Percentiles rank a stretch among this genome's conserved stretches.
These are phyloP conservation scores for Oryzias dopingdopingensis DNA, from an alignment of 2,797 vertebrate genomes.

Conservation along the genomic window DNA sequence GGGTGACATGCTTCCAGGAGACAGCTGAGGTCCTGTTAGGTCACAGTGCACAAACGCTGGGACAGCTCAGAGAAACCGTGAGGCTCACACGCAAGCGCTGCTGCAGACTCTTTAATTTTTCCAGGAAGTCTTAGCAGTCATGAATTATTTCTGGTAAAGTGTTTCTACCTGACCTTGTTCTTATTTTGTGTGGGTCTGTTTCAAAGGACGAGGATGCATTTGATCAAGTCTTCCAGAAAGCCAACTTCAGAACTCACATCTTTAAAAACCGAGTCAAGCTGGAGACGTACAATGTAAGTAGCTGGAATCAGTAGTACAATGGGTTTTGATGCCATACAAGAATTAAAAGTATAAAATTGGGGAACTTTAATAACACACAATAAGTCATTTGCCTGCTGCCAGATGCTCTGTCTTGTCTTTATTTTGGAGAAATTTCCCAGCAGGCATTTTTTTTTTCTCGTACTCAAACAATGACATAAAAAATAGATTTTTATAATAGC, in stretches of 20 bases:
- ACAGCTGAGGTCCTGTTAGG: slow-evolving; percentile 89
- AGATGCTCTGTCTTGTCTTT: slow-evolving; percentile 1
- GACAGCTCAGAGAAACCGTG: slow-evolving; percentile 89
- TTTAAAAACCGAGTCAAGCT: slow-evolving; percentile 90
- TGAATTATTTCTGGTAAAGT: slow-evolving; percentile 26
- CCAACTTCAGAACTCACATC: slow-evolving; percentile 84
- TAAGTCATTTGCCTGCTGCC: slow-evolving; percentile 34
- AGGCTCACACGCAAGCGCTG: slow-evolving; percentile 40
- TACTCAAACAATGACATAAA: slow-evolving; percentile 21
- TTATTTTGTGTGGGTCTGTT: slow-evolving; percentile 19
- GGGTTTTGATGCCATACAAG: slow-evolving; percentile 13
- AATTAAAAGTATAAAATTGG: slow-evolving; percentile 18
- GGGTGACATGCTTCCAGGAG: slow-evolving; percentile 97
- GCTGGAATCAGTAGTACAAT: slow-evolving; percentile 6
- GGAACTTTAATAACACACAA: slow-evolving; percentile 21
- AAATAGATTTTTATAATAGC: slow-evolving; percentile 32
- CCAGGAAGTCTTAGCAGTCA: slow-evolving; percentile 16
- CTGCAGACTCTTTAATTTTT: slow-evolving; percentile 20
- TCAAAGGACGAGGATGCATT: slow-evolving; percentile 88
- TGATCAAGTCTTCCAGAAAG: slow-evolving; percentile 89
- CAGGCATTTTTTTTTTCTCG: slow-evolving; percentile 21
- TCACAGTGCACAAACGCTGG: slow-evolving; percentile 83
- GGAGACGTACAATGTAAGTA: slow-evolving; percentile 95
- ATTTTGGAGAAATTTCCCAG: neutral
- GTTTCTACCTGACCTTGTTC: slow-evolving; percentile 18